phyloP scores from a whole-genome alignment of 2,797 vertebrate genomes.

The Miichthys miiuy region DNA sequence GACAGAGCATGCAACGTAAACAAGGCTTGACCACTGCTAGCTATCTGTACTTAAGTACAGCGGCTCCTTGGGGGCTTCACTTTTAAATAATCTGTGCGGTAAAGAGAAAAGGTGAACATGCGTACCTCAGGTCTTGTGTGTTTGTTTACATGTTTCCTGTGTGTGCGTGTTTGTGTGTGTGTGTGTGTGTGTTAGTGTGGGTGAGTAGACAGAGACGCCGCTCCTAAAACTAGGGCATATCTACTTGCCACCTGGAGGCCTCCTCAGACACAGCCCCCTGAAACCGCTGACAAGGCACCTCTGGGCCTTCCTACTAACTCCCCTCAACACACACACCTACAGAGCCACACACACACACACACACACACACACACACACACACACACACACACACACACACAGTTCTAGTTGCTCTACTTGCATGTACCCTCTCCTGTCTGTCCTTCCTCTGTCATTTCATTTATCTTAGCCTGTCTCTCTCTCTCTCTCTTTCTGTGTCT shows the following conservation, averaged over 20 bases:
- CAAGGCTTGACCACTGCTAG: neutral
- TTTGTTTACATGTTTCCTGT: constrained; percentile 11
- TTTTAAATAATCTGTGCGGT: constrained; percentile 5
- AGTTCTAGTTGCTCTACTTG: constrained; percentile 6
- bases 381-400: constrained; percentile 12
- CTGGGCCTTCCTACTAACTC: constrained; percentile 51
- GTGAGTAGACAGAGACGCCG: constrained; percentile 37
- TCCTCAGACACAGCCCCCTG: constrained; percentile 72
- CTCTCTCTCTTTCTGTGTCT: constrained; percentile 38
- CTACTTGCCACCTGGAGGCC: constrained; percentile 81
- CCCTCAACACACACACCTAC: constrained; percentile 34
- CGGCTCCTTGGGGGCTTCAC: neutral
- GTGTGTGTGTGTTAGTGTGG: neutral
- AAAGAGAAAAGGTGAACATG: neutral
- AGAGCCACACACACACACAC: constrained; percentile 15
- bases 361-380: constrained; percentile 21
- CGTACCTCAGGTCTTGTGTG: neutral
- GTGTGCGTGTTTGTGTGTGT: neutral
- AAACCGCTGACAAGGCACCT: constrained; percentile 80
- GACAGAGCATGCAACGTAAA: neutral
- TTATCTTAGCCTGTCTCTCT: constrained; percentile 45
- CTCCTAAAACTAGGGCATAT: constrained; percentile 79
- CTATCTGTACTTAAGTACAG: neutral
- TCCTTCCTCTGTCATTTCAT: constrained; percentile 62
- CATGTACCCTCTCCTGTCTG: constrained; percentile 46